Evolutionary conservation across 2,888 invertebrate genomes (phyloP), one percentile per base, ranked within the genome.

Genomic region (Oxyscelio sp.): DNA sequence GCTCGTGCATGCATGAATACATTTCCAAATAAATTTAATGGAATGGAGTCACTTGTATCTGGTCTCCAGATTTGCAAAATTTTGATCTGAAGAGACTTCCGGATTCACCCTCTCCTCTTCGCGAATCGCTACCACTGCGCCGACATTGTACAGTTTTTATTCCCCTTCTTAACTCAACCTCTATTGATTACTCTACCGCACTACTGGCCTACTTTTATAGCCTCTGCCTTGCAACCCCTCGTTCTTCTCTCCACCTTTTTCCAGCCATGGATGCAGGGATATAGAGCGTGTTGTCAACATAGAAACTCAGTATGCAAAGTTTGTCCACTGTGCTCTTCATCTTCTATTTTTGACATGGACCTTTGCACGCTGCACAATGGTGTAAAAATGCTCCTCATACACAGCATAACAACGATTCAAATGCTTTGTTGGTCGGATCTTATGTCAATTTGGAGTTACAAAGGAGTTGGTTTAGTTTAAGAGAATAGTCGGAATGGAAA

Each of bases 171-270:
- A 87, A 88, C 89, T 88, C 90, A 90, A 90, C 91, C 91, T 92
- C 92, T 93, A 71, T 77, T 84, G 75, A 84, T 75, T 75, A 71
- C 78, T 83, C 66, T 63, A 70, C 83, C 43, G 70, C 79, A 83
- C 70, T 56, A 70, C 74, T 65, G 70, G 91, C 93, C 93, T 93
- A 94, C 91, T 93, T 93, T 93, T 91, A 91, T 91, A 90, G 89
- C 88, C 88, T 87, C 85, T 73, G 74, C 71, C 83, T 87, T 87
- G 87, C 79, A 85, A 85, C 87, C 85, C 87, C 65, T 74, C 40
- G 78, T 80, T 80, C 56, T 66, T 50, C 24, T 45, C 58, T 77
- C 66, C 61, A 52, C 63, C 66, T 61, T 81, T 79, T 73, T 56
- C 58, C 75, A 78, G 75, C 59, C 81, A 79, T 87, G 80, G 85